Evolutionary conservation across 92 coral and sea anemone genomes (phyloP), one percentile per base, ranked within the genome.

Genomic region (Epizoanthus scotinus): DNA sequence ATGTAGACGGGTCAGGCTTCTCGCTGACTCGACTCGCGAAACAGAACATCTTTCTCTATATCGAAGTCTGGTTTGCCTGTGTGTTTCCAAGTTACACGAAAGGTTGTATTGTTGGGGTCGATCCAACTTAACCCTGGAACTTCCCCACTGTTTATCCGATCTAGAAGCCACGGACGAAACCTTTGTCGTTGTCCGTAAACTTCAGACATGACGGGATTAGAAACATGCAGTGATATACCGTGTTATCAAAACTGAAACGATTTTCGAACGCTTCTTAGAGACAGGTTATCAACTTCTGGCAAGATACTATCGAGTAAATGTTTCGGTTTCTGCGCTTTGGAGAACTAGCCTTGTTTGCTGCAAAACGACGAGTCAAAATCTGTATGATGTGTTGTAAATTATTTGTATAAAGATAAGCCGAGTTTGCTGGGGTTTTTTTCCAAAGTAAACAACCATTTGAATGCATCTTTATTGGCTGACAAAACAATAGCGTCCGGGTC

Each of bases 51-150:
- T 34, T 75, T 86, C 8, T 95, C 98, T 34, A 86, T 58, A 63
- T 82, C 85, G 68, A 95, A 95, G 75, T 94, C 98, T n/a, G 98
- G 98, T 85, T 95, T 95, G 1, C 98, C 98, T 0, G 98, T 98
- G 61, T 95, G 98, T 61, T 93, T 95, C 98, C 98, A 95, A 4
- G 98, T 85, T 18, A 95, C 91, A 65, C 91, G 80, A 84, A 90
- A 95, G 6, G 70, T 88, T 13, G 88, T 88, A 36, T 77, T 82
- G 5, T 80, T 89, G 56, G 78, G 84, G 82, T 95, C 91, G 0
- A 86, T 19, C 98, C 98, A 95, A n/a, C 66, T 31, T 20, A 95
- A 66, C 0, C 97, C 94, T 0, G 98, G 98, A 6, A 95, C 90
- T 3, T 79, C 85, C 15, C 90, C 92, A 62, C 95, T 89, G 84